These are phyloP conservation scores for Bombus haemorrhoidalis DNA, from an alignment of 1,140 invertebrate species.

Conservation along the genomic window DNA sequence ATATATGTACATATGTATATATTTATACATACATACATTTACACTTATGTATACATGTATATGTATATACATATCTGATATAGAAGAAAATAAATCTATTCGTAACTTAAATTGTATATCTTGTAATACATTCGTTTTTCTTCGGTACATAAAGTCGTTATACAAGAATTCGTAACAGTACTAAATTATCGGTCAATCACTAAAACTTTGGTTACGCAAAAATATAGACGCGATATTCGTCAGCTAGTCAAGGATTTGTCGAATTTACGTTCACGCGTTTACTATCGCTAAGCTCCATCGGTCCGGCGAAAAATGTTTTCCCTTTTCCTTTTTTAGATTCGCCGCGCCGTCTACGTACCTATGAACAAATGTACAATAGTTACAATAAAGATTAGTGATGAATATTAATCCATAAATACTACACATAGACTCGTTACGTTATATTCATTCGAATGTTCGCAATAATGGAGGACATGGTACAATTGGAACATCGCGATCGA, in stretches of 20 bases:
- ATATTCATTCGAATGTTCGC: conserved; percentile 53
- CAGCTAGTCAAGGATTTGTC: conserved; percentile 51
- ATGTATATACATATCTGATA: conserved; percentile 34
- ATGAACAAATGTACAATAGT: conserved; percentile 81
- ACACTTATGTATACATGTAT: neutral
- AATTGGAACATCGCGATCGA: neutral
- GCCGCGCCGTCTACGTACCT: conserved; percentile 56
- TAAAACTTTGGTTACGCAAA: conserved; percentile 82
- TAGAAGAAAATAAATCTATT: conserved; percentile 73
- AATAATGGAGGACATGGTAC: conserved; percentile 39
- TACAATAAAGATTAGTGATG: conserved; percentile 70
- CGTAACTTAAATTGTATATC: conserved; percentile 62
- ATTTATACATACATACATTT: neutral
- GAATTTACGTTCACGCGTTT: conserved; percentile 24
- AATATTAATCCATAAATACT: conserved; percentile 71
- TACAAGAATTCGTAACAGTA: conserved; percentile 48
- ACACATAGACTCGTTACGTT: conserved; percentile 69
- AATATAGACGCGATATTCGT: conserved; percentile 75
- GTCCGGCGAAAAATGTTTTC: neutral
- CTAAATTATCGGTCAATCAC: conserved; percentile 61
- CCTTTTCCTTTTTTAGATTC: neutral
- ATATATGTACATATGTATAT: neutral
- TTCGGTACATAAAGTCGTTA: conserved; percentile 48
- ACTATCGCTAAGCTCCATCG: conserved; percentile 27
- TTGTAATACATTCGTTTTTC: conserved; percentile 33